These are phyloP conservation scores for Ataeniobius toweri DNA, from an alignment of 2,797 vertebrate species.

Conservation along the genomic window DNA sequence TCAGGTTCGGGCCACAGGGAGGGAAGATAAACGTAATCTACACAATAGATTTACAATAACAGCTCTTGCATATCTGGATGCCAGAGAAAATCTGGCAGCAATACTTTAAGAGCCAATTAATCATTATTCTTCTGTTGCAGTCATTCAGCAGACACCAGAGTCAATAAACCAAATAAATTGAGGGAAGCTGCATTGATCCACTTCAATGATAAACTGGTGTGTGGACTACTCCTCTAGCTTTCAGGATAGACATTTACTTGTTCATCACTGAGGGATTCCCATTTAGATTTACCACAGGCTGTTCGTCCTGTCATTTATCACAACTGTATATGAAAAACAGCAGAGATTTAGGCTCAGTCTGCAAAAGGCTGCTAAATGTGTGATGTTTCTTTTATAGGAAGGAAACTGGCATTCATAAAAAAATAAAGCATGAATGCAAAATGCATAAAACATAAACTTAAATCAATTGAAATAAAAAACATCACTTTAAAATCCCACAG, in stretches of 20 bases:
- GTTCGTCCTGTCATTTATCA: conserved; percentile 31
- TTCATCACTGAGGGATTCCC: conserved; percentile 31
- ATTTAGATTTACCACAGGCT: conserved; percentile 20
- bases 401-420: not conserved
- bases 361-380: not conserved
- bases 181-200: conserved; percentile 21
- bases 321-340: conserved; percentile 1
- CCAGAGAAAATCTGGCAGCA: not conserved
- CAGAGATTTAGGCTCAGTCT: not conserved
- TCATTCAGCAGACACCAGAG: conserved; percentile 17
- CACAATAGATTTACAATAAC: not conserved
- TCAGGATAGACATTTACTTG: conserved; percentile 25
- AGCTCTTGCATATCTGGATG: not conserved
- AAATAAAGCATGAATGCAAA: not conserved
- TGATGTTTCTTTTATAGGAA: not conserved
- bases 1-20: not conserved
- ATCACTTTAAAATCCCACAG: not conserved
- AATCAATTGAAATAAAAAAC: not conserved
- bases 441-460: not conserved
- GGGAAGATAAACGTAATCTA: not conserved
- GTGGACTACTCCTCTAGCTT: conserved; percentile 10
- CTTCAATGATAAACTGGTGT: conserved; percentile 26
- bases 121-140: conserved; percentile 25
- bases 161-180: conserved; percentile 27
- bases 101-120: conserved; percentile 25